Base-by-base conservation (phyloP, 2,888 invertebrate species). In the Stramonita haemastoma region DNA sequence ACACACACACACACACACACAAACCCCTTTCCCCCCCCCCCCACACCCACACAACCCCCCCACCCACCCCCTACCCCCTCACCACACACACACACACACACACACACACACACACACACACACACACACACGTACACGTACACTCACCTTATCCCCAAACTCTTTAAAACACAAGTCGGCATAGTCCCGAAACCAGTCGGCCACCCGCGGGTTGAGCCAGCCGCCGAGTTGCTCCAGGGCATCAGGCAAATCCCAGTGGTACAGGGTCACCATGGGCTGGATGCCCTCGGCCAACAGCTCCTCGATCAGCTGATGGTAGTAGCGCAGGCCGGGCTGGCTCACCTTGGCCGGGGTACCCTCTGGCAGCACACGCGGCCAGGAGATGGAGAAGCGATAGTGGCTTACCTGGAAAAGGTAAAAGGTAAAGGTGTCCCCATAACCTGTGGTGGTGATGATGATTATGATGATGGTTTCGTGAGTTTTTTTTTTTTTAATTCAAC, bases 341-440 rank as follows among this genome's bases (percentile, higher is more conserved):
- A 90, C 88, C 19, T 22, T 85, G 8, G 22, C 36, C 6, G 87
- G 73, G 11, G 94, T 98, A 8, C 94, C 94, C 17, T 96, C 97
- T 0, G 98, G 98, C 91, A 98, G 96, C 86, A 98, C 96, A 87
- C 98, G 96, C 0, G 97, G 96, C 98, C 98, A 98, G 0, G 98
- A 97, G 66, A 96, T 93, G 5, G 96, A 96, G 92, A 96, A 96
- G 83, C 96, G 95, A 91, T 95, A 96, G 89, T 94, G 93, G 36
- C 92, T 91, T 0, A 94, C 94, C 97, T 77, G 98, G 29, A n/a
- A 29, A 70, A 70, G 26, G 22, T 19, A 22, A 26, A 5, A 17
- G 57, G n/a, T n/a, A n/a, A n/a, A n/a, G n/a, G n/a, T n/a, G n/a
- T n/a, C n/a, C n/a, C n/a, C n/a, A n/a, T n/a, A n/a, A n/a, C n/a